These are phyloP conservation scores for Eristalis tenax DNA, from an alignment of 2,888 invertebrate genomes.

Conservation along the genomic window DNA sequence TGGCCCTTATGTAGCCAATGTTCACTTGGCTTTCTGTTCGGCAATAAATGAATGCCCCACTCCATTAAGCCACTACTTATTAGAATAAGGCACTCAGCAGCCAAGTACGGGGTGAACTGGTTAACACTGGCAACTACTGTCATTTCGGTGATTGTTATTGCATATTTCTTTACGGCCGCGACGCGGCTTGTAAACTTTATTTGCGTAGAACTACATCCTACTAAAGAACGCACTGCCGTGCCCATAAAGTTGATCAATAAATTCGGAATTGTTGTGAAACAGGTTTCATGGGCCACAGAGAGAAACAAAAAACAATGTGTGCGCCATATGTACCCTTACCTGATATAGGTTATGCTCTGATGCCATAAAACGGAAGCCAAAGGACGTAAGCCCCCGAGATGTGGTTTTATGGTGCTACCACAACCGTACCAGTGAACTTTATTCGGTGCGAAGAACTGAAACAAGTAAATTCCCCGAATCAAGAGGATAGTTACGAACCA, in stretches of 20 bases:
- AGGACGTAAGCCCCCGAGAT: constrained; percentile 26
- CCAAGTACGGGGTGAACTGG: constrained; percentile 21
- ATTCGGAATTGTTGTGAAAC: neutral
- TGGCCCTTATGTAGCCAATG: constrained; percentile 36
- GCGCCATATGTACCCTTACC: neutral
- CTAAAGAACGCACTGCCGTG: constrained; percentile 5
- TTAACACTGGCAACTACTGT: constrained; percentile 42
- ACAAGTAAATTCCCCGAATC: neutral
- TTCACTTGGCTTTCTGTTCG: constrained; percentile 12
- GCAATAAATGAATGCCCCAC: constrained; percentile 9
- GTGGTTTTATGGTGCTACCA: constrained; percentile 21
- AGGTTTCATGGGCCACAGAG: constrained; percentile 4
- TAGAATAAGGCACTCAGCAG: neutral
- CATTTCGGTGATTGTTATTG: constrained; percentile 64
- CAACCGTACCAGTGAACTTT: neutral
- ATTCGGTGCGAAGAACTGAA: constrained; percentile 16
- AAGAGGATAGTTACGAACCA: constrained; percentile 13
- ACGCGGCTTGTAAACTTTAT: constrained; percentile 49
- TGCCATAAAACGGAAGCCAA: constrained; percentile 31
- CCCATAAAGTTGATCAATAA: constrained; percentile 33
- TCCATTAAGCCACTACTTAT: neutral
- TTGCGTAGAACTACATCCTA: constrained; percentile 35
- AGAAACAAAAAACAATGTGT: neutral
- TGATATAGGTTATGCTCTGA: neutral
- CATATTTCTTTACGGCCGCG: constrained; percentile 43